phyloP scores from a whole-genome alignment of 2,888 invertebrate genomes.

The Nipponacmea schrenckii region DNA sequence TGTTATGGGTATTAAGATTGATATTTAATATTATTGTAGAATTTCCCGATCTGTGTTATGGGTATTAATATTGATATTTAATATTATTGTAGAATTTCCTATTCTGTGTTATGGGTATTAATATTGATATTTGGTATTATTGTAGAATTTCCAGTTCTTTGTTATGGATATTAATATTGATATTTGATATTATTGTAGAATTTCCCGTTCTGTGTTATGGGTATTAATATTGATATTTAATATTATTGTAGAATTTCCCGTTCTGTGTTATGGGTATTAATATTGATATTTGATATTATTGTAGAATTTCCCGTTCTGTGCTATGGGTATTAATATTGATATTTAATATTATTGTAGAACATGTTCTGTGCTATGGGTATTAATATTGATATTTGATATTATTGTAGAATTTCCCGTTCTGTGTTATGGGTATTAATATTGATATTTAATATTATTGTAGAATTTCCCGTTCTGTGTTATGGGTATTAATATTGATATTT shows the following conservation, averaged over 20 bases:
- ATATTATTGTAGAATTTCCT: conserved; percentile 70
- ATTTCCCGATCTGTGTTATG: conserved; percentile 72
- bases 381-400: too few relatives aligned
- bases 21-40: conserved; percentile 59
- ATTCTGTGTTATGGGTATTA: conserved; percentile 72
- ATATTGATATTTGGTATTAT: conserved; percentile 61
- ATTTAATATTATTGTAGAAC: too few relatives aligned
- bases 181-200: conserved; percentile 63
- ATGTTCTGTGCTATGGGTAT: too few relatives aligned
- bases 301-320: conserved; percentile 72
- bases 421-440: conserved; percentile 72
- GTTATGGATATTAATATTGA: conserved; percentile 72
- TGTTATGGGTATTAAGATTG: conserved; percentile 72
- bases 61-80: conserved; percentile 70
- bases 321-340: conserved; percentile 72
- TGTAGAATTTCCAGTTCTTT: conserved; percentile 72
- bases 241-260: conserved; percentile 70
- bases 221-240: conserved; percentile 69
- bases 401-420: conserved; percentile 71
- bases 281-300: conserved; percentile 53
- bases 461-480: conserved; percentile 73
- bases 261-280: conserved; percentile 72
- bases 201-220: conserved; percentile 72
- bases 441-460: conserved; percentile 55
- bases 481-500: conserved; percentile 70